Conservation (phyloP, 2,888 invertebrate genomes). For the Junonia oenone region DNA sequence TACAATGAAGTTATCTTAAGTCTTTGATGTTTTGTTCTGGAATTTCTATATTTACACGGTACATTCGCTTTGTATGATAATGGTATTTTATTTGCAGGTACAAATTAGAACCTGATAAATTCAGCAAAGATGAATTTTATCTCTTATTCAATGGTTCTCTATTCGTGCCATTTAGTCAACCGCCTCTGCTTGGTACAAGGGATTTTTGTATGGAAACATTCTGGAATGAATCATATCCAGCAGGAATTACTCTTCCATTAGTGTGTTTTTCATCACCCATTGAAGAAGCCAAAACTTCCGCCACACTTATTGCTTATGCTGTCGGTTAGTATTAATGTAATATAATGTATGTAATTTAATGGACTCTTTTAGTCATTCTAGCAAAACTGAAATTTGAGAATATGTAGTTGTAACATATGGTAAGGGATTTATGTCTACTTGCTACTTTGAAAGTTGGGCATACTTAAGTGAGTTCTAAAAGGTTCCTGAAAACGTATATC, state of each 20-base stretch:
- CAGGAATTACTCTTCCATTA: constrained; percentile 72
- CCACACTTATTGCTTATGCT: constrained; percentile 60
- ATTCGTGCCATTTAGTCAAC: constrained; percentile 67
- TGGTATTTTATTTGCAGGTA: constrained; percentile 58
- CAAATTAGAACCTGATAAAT: constrained; percentile 69
- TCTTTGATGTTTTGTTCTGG: neutral
- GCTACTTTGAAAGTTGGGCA: no score
- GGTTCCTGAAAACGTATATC: no score
- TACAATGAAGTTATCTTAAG: constrained; percentile 10
- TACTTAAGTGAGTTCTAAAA: no score
- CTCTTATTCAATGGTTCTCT: constrained; percentile 80
- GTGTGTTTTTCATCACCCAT: constrained; percentile 69
- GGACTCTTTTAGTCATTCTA: no score
- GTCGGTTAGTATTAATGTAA: constrained; percentile 45
- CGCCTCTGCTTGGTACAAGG: constrained; percentile 65
- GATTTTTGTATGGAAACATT: constrained; percentile 82
- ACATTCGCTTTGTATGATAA: neutral
- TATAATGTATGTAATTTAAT: no score
- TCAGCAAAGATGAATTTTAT: constrained; percentile 75
- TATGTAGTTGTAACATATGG: no score
- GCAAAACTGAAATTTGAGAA: no score
- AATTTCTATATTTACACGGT: neutral
- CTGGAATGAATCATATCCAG: constrained; percentile 61
- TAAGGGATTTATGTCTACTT: no score
- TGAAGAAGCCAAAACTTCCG: constrained; percentile 55